Percentiles rank a stretch among this genome's conserved stretches.
Conservation (phyloP, 2,888 invertebrate species). For the Eucriotettix oculatus region DNA sequence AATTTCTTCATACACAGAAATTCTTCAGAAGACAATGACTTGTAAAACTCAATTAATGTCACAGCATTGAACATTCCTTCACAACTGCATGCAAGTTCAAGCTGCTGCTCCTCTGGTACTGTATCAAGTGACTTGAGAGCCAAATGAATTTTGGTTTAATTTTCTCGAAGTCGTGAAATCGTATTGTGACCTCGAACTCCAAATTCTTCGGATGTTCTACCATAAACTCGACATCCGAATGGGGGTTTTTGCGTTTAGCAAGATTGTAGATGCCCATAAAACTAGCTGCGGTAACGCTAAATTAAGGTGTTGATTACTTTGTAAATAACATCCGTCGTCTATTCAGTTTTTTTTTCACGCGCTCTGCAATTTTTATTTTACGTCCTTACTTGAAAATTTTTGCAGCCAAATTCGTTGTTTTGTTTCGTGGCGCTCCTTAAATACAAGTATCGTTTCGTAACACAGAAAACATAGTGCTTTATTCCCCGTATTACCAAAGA, state of each 20-base stretch:
- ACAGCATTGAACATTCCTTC: too few species aligned
- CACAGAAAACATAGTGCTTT: background rate
- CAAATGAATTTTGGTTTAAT: background rate
- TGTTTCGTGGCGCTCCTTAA: background rate
- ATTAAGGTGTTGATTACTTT: too few species aligned
- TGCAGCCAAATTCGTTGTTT: background rate
- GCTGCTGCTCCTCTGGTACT: too few species aligned
- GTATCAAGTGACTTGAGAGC: too few species aligned
- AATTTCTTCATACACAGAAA: background rate
- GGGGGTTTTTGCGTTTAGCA: background rate
- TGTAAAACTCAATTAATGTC: background rate
- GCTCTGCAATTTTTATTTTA: background rate
- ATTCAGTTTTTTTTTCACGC: background rate
- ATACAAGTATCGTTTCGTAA: background rate
- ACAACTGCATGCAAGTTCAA: too few species aligned
- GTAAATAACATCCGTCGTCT: background rate
- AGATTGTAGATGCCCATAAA: background rate
- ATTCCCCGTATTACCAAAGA: background rate
- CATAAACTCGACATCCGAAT: background rate
- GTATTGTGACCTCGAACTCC: background rate
- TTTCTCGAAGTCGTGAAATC: background rate
- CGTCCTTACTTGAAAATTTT: background rate
- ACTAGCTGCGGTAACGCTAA: background rate
- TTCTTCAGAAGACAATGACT: background rate
- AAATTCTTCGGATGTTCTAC: background rate